A percentile compares a stretch with the other conserved stretches of the same genome.
These are phyloP conservation scores for Smutsia temminckii DNA, from an alignment of 2,797 vertebrate species.

Conservation along the genomic window DNA sequence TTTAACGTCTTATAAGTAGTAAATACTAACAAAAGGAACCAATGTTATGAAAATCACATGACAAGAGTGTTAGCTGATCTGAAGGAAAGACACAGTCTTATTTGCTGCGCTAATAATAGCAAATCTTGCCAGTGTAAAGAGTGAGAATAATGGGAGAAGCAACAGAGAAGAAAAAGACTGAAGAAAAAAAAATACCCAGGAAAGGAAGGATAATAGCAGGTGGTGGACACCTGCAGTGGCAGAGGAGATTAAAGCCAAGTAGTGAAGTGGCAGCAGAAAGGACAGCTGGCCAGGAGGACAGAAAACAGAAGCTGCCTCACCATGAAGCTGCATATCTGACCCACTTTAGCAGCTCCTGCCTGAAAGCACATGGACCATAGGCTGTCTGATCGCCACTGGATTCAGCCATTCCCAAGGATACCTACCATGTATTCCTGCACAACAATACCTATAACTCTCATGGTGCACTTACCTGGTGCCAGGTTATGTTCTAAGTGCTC, in stretches of 20 bases:
- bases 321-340: background rate
- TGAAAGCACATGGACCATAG: rapidly evolving
- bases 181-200: background rate
- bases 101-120: background rate
- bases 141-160: background rate
- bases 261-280: background rate
- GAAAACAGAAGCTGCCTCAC: background rate
- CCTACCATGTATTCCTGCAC: rapidly evolving
- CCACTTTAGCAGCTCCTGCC: background rate
- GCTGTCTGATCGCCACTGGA: background rate
- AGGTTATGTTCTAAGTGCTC: background rate
- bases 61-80: background rate
- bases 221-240: background rate
- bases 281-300: background rate
- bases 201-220: background rate
- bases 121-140: background rate
- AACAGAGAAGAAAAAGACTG: background rate
- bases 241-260: background rate
- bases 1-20: background rate
- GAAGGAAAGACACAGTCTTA: background rate
- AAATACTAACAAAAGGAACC: background rate
- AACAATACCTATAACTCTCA: background rate
- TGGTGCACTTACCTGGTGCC: background rate
- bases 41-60: rapidly evolving
- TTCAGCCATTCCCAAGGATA: background rate